Percentiles rank a stretch among this genome's conserved stretches.
phyloP scores from a whole-genome alignment of 1,140 invertebrate species.

The Neocloeon triangulifer region DNA sequence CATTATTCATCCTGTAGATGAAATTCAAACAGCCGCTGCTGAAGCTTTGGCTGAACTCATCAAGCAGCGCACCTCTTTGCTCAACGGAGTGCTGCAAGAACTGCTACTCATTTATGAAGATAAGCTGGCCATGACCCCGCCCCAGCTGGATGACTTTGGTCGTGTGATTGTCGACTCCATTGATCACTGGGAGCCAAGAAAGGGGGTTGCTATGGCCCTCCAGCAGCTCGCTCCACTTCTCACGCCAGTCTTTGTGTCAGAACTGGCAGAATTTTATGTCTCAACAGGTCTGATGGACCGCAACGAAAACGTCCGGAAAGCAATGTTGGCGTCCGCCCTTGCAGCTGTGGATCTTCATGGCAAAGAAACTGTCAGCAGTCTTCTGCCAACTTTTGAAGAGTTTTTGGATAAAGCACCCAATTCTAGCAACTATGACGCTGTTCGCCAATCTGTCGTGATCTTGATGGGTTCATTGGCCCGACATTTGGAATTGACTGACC shows the following conservation, averaged over 20 bases:
- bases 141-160: conserved; percentile 76
- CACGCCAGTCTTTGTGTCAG: conserved; percentile 36
- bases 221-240: conserved; percentile 47
- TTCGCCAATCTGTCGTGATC: conserved; percentile 87
- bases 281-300: conserved; percentile 69
- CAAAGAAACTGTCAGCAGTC: conserved; percentile 46
- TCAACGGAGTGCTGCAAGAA: conserved; percentile 30
- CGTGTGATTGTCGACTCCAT: conserved; percentile 61
- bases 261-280: conserved; percentile 65
- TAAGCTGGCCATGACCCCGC: conserved; percentile 55
- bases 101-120: conserved; percentile 56
- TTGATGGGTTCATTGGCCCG: conserved; percentile 89
- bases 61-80: conserved; percentile 23
- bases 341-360: conserved; percentile 79
- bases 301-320: conserved; percentile 51
- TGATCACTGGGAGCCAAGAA: conserved; percentile 70
- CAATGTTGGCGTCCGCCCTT: conserved; percentile 87
- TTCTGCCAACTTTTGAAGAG: conserved; percentile 74
- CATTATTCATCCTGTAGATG: conserved; percentile 52
- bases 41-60: conserved; percentile 47
- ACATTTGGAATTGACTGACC: conserved; percentile 80
- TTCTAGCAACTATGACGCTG: conserved; percentile 73
- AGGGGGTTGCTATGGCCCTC: conserved; percentile 67
- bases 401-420: conserved; percentile 79
- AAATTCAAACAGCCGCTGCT: conserved; percentile 55